Evolutionary conservation across 2,888 invertebrate species (phyloP).

Genomic region (Chaetoderma sp.): DNA sequence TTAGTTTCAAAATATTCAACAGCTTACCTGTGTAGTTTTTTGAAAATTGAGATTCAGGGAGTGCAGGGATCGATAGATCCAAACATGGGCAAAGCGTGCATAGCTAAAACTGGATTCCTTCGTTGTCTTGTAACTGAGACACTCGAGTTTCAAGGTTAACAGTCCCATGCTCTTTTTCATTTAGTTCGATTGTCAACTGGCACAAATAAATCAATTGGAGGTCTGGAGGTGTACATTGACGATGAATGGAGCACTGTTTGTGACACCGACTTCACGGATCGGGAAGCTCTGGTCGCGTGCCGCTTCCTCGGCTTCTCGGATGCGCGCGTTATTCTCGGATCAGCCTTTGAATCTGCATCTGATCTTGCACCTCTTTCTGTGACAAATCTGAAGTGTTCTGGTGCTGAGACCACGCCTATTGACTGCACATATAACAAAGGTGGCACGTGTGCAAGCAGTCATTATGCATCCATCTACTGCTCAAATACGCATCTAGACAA

Average conservation of each 20-base stretch:
- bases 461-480: slow-evolving; percentile 51
- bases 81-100: too few relatives aligned
- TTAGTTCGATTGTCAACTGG: slow-evolving; percentile 46
- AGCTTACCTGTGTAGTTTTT: too few relatives aligned
- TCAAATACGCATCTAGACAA: slow-evolving; percentile 41
- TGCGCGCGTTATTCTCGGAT: slow-evolving; percentile 44
- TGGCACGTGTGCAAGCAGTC: slow-evolving; percentile 38
- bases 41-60: too few relatives aligned
- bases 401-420: slow-evolving; percentile 41
- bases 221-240: slow-evolving; percentile 43
- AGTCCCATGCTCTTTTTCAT: too few relatives aligned
- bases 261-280: slow-evolving; percentile 44
- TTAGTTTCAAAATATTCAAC: too few relatives aligned
- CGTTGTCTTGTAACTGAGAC: too few relatives aligned
- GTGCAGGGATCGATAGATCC: too few relatives aligned
- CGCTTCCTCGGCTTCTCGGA: slow-evolving; percentile 40
- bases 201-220: slow-evolving; percentile 47
- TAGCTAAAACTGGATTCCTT: too few relatives aligned
- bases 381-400: slow-evolving; percentile 70
- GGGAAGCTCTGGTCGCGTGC: slow-evolving; percentile 44
- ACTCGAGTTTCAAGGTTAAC: too few relatives aligned
- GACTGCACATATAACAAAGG: slow-evolving; percentile 39
- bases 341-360: slow-evolving; percentile 48
- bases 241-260: slow-evolving; percentile 47
- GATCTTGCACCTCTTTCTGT: slow-evolving; percentile 37